A percentile compares a stretch with the other conserved stretches of the same genome.
Conservation (phyloP, 1,140 invertebrate species). For the Hormaphis cornu region DNA sequence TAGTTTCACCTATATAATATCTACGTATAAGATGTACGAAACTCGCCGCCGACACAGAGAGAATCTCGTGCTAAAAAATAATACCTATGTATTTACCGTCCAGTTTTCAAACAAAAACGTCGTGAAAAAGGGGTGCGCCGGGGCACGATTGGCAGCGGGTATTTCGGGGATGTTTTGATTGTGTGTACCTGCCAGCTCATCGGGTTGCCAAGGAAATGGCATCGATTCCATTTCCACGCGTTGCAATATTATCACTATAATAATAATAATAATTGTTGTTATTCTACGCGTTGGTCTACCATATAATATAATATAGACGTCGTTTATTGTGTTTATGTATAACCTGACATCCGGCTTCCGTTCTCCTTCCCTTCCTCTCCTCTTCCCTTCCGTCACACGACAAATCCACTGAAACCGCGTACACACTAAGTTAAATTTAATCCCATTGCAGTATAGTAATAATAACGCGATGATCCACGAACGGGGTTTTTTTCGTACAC, state of each 20-base stretch:
- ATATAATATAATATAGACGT: background rate
- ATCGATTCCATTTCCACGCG: constrained; percentile 22
- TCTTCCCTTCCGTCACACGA: too few relatives aligned
- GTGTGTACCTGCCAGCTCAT: background rate
- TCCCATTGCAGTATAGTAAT: too few relatives aligned
- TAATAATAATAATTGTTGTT: too few relatives aligned
- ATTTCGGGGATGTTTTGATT: constrained; percentile 22
- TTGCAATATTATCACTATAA: background rate
- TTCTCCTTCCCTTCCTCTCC: too few relatives aligned
- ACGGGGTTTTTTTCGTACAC: too few relatives aligned
- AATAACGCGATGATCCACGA: too few relatives aligned
- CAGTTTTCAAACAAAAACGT: constrained; percentile 6
- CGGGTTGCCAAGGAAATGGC: constrained; percentile 27
- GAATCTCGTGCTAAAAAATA: background rate
- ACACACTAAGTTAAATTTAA: too few relatives aligned
- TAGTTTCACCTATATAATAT: too few relatives aligned
- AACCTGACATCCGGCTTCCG: constrained; percentile 25
- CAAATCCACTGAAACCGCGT: background rate
- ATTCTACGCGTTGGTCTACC: background rate
- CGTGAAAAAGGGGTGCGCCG: background rate
- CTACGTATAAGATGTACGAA: background rate
- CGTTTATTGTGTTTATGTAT: background rate
- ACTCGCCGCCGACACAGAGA: background rate
- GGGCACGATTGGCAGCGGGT: background rate
- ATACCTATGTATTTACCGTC: background rate